Evolutionary conservation across 2,888 invertebrate species (phyloP), one percentile per base, ranked within the genome.

Genomic region (Leucophenga maculata): DNA sequence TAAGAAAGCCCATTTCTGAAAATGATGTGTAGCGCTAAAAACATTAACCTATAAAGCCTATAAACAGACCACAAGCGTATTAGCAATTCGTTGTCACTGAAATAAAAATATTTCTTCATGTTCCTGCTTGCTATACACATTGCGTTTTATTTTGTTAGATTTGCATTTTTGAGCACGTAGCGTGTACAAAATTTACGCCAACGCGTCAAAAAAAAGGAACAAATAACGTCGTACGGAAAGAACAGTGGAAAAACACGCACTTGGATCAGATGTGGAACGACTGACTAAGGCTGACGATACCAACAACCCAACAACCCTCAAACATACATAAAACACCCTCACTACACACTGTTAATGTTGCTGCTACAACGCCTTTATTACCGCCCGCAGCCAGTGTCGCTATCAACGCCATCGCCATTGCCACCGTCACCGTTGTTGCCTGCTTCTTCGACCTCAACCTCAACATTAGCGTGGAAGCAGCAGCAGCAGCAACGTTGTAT

Each of bases 111-210:
- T 39, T 39, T 50, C n/a, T 16, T 18, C 16, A 13, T 50, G 16
- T 50, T 50, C 18, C 2, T 69, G n/a, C n/a, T n/a, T n/a, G 55
- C 54, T 73, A 75, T 67, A 65, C 70, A 67, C 48, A 69, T 64
- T 72, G 69, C 60, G 54, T 59, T 60, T 55, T 20, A 70, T 76
- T 75, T 68, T 71, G 67, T 32, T 73, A 67, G 75, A 78, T 78
- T 78, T 79, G 78, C 81, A 78, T 78, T 80, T 80, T 80, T 72
- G 69, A 73, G 77, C 78, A 78, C 77, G 78, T 78, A 72, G 66
- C 44, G 46, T 50, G 50, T 50, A 59, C 57, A 67, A 74, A 74
- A 69, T 66, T 69, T 55, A 39, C 69, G 60, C 60, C 66, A 70
- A 54, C 69, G 65, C 22, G 39, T 57, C 22, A 16, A 57, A 18